Evolutionary conservation across 2,797 vertebrate genomes (phyloP).

Genomic region (Lemur catta): DNA sequence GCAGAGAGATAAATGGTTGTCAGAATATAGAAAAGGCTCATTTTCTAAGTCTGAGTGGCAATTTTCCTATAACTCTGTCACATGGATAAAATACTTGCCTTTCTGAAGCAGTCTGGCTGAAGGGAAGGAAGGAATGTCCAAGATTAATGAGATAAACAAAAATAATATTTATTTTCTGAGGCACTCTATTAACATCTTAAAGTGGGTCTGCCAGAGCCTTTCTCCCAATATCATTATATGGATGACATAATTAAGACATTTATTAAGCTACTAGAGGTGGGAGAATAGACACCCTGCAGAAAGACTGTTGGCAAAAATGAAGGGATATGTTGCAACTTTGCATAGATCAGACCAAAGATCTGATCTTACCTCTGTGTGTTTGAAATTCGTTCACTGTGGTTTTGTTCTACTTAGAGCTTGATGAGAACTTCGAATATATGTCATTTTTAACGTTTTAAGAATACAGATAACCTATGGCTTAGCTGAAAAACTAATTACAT

Average conservation of each 20-base stretch:
- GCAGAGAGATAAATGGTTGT: slow-evolving; percentile 80
- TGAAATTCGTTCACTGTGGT: background rate
- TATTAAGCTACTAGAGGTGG: slow-evolving; percentile 37
- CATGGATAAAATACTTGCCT: slow-evolving; percentile 76
- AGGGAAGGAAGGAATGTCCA: slow-evolving; percentile 70
- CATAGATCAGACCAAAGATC: background rate
- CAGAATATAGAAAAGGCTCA: slow-evolving; percentile 80
- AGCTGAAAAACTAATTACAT: background rate
- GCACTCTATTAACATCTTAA: slow-evolving; percentile 77
- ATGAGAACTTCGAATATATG: background rate
- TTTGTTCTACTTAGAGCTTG: background rate
- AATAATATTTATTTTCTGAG: slow-evolving; percentile 82
- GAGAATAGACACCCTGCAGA: background rate
- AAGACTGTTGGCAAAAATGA: background rate
- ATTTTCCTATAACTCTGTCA: slow-evolving; percentile 83
- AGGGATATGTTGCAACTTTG: background rate
- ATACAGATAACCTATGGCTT: background rate
- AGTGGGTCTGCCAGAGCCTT: slow-evolving; percentile 74
- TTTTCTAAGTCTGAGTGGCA: slow-evolving; percentile 82
- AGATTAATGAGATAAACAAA: slow-evolving; percentile 84
- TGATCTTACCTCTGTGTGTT: background rate
- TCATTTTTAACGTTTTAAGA: slow-evolving; percentile 18
- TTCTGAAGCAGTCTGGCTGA: slow-evolving; percentile 71
- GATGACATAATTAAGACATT: slow-evolving; percentile 62
- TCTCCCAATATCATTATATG: slow-evolving; percentile 65